These are phyloP conservation scores for Phyllopteryx taeniolatus DNA, from an alignment of 2,113 vertebrate species.

Conservation along the genomic window DNA sequence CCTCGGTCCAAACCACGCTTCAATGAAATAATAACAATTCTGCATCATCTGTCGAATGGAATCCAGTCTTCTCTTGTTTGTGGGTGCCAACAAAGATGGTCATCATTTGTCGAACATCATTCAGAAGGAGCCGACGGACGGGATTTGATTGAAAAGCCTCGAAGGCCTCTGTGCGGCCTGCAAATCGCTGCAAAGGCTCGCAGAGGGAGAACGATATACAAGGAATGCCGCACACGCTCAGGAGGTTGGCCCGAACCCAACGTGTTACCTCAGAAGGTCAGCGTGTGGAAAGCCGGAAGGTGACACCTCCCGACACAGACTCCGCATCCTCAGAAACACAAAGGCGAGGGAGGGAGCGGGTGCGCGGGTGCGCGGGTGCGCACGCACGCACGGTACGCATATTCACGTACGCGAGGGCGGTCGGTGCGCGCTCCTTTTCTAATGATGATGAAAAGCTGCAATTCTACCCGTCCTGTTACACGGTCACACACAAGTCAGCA, in stretches of 20 bases:
- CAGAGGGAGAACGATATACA: slow-evolving; percentile 18
- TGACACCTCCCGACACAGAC: slow-evolving; percentile 44
- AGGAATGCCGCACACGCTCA: background rate
- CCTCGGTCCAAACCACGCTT: background rate
- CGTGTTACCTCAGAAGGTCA: slow-evolving; percentile 50
- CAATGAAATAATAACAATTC: background rate
- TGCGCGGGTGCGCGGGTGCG: no score
- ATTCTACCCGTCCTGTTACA: slow-evolving; percentile 29
- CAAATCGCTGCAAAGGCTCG: slow-evolving; percentile 15
- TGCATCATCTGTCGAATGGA: no score
- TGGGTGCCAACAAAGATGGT: background rate
- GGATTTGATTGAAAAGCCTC: slow-evolving; percentile 45
- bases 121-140: background rate
- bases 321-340: slow-evolving; percentile 7
- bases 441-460: slow-evolving; percentile 29
- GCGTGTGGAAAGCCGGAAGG: slow-evolving; percentile 56
- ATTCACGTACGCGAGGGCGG: background rate
- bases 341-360: slow-evolving; percentile 11
- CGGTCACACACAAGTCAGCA: slow-evolving; percentile 36
- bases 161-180: slow-evolving; percentile 34
- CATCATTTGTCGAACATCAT: background rate
- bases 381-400: background rate
- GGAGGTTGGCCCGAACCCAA: slow-evolving; percentile 8
- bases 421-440: slow-evolving; percentile 17
- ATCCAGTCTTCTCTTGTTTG: background rate